Evolutionary conservation across 2,113 vertebrate species (phyloP), one percentile per base, ranked within the genome.

Genomic region (Syngnathus scovelli): DNA sequence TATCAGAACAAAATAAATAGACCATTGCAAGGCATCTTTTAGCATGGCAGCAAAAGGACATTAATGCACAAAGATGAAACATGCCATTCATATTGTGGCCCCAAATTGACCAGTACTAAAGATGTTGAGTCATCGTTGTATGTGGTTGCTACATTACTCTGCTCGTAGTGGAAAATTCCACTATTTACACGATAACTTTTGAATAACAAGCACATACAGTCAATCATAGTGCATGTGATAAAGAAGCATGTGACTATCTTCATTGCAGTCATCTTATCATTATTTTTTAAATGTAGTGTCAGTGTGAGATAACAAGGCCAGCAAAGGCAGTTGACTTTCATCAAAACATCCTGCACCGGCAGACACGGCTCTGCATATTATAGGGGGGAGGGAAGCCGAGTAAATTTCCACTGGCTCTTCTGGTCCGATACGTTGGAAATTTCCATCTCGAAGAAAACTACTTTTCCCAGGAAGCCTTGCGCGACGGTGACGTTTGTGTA

Each of bases 391-490:
- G 65, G 67, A 64, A 38, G 68, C 69, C 13, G 67, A 46, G 88
- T 78, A 86, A 81, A 86, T 86, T 84, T 81, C 84, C 84, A 82
- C 77, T 75, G 74, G 63, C 64, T 70, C 15, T n/a, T 39, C 37
- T 44, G 18, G 11, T 68, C 27, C 60, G 33, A 70, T 61, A 58
- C 58, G 19, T 77, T 67, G 87, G 76, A 90, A 88, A 79, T 85
- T 89, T 91, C 89, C 88, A 90, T 73, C 74, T 66, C 1, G 6
- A 0, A 0, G 36, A 36, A n/a, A 64, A 90, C 88, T 75, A 66
- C 78, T 71, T 76, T 80, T 84, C 89, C 91, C 87, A 83, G n/a
- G n/a, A 75, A 39, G 12, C 86, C n/a, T 18, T 7, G 70, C 70
- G 58, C 10, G 7, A 4, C 3, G 1, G 36, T 39, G 63, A 21